Base-by-base conservation (phyloP, 1,140 invertebrate genomes). In the Holotrichia oblita region DNA sequence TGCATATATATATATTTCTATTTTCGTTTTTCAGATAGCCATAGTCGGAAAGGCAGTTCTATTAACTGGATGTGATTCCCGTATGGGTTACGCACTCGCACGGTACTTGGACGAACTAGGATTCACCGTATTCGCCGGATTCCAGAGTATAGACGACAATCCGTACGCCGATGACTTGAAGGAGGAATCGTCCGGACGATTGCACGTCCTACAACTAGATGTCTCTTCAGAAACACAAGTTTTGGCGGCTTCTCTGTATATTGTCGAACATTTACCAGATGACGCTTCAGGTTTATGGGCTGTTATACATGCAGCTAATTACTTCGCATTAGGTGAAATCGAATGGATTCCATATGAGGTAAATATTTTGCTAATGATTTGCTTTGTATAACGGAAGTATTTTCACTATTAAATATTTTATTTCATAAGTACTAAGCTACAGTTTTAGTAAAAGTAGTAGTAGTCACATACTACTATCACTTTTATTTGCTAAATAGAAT, bases 221-320 rank as follows among this genome's bases (percentile, higher is more conserved):
- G 89, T 94, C 55, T 93, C 93, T 0, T 93, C 90, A 20, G 94
- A 95, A 86, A 91, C 89, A 75, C 90, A 94, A 88, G 93, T 95
- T 82, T 89, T 93, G 77, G 91, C 93, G 61, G 92, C 93, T 14
- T 93, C 92, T 24, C 86, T 94, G 77, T 94, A 93, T 85, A 91
- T 95, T 78, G 91, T 93, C 42, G 92, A 93, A 84, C 91, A 94
- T 84, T 87, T 95, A 77, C 94, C 94, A 79, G 91, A 93, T 87
- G 93, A 91, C 85, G 91, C 93, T 48, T 90, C 92, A 81, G 93
- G 93, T 81, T 89, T 98, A 42, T 98, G 96, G 96, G 95, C 94
- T 12, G 88, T 98, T 44, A 93, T 98, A 7, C 96, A 98, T 88
- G 95, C 96, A 82, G 95, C 95, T 75, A 94, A 95, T 27, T 95